These are phyloP conservation scores for Nesoenas mayeri DNA, from an alignment of 2,113 vertebrate species.

Conservation along the genomic window DNA sequence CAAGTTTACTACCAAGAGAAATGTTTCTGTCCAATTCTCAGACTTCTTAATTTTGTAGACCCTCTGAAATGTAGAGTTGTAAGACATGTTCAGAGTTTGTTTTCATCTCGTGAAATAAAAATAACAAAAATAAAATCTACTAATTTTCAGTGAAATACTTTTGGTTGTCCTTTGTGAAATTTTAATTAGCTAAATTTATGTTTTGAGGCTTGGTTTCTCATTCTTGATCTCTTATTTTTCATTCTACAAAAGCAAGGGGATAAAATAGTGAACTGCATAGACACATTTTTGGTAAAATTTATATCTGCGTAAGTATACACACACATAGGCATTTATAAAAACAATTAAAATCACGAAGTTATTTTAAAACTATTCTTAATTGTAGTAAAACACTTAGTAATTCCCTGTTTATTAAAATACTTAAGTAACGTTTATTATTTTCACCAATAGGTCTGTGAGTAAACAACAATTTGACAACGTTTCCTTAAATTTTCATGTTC, in stretches of 20 bases:
- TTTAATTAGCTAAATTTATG: neutral
- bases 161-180: neutral
- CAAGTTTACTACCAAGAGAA: neutral
- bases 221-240: neutral
- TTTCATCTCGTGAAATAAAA: neutral
- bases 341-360: neutral
- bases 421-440: neutral
- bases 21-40: neutral
- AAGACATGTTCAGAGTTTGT: neutral
- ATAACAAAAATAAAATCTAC: neutral
- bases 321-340: neutral
- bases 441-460: neutral
- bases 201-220: neutral
- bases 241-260: neutral
- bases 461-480: neutral
- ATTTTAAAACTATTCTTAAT: neutral
- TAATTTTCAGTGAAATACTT: neutral
- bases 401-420: neutral
- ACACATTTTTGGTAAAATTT: neutral
- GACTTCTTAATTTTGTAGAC: neutral
- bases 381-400: neutral
- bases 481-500: neutral
- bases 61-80: neutral
- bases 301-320: neutral
- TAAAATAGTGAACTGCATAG: neutral